Base-by-base conservation (phyloP, 2,113 vertebrate species). In the Pampusana beccarii region DNA sequence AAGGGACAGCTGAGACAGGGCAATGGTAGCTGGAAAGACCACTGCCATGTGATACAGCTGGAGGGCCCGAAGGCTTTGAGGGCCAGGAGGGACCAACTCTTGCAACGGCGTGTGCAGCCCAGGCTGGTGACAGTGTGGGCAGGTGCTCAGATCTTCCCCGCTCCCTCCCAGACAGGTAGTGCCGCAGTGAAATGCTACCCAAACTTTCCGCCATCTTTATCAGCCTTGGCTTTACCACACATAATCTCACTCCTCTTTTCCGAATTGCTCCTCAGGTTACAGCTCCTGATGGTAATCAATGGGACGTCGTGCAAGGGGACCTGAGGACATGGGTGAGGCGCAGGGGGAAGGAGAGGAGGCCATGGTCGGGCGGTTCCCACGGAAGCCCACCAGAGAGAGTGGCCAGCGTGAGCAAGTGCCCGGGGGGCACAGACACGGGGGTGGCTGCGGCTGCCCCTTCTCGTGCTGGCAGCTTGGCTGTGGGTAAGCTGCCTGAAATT, bases 231-330 rank as follows among this genome's bases (percentile, higher is more conserved):
- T 96, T 85, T 83, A 51, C 71, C 2, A 14, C 31, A 44, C 53
- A 28, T 72, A 97, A 97, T 96, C 95, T 95, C 66, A 69, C n/a
- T 94, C 89, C 48, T 56, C 56, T 95, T 97, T 97, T 96, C 97
- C 89, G 94, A 97, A 58, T 33, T 9, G 20, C 77, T 93, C 67
- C 87, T 97, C 57, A 4, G 60, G 46, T 97, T 97, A 75, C 97
- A 80, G 73, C 44, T 56, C 9, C 77, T 65, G 84, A 80, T 57
- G 28, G 29, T 50, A 90, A 83, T 74, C n/a, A 3, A 11, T 18
- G 46, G 57, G 69, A 17, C 5, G 1, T n/a, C 10, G 1, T 5
- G 16, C 54, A 81, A 40, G 58, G 13, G 8, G 42, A 64, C 29
- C 11, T 0, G 3, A 46, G 73, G 65, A 85, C 58, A 11, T 0